Evolutionary conservation across 2,888 invertebrate genomes (phyloP).

Genomic region (Harpalus rubripes): DNA sequence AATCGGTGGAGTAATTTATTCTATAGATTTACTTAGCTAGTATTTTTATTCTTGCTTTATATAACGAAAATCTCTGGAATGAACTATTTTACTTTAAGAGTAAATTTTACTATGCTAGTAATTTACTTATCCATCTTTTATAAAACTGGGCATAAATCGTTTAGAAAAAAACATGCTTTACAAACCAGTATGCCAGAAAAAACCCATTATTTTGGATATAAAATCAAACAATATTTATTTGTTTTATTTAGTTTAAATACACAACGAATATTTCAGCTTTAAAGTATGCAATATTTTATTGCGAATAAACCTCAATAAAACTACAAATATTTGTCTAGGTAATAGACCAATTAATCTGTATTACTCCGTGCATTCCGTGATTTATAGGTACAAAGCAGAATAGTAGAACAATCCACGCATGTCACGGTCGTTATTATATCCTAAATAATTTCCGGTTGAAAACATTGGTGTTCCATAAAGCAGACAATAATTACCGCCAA

Average conservation of each 20-base stretch:
- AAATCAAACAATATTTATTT: not conserved
- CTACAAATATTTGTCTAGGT: conserved; percentile 7
- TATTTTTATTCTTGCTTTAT: too few species aligned
- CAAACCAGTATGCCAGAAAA: too few species aligned
- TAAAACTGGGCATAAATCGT: too few species aligned
- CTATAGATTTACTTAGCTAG: too few species aligned
- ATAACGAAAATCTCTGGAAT: too few species aligned
- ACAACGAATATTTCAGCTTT: not conserved
- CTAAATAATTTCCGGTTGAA: conserved; percentile 45
- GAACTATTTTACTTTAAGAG: too few species aligned
- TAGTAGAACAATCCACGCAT: not conserved
- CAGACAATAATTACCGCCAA: conserved; percentile 27
- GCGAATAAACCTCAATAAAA: not conserved
- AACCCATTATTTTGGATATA: not conserved
- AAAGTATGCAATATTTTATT: not conserved
- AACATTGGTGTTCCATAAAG: conserved; percentile 30
- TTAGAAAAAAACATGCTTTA: too few species aligned
- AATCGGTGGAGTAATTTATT: too few species aligned
- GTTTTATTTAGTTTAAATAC: not conserved
- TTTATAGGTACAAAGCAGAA: conserved; percentile 13
- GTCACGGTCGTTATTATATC: conserved; percentile 41
- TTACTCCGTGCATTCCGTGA: not conserved
- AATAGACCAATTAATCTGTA: conserved; percentile 13
- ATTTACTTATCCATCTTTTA: too few species aligned
- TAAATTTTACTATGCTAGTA: too few species aligned